Conservation (phyloP, 1,140 invertebrate species). For the Bombus breviceps region DNA sequence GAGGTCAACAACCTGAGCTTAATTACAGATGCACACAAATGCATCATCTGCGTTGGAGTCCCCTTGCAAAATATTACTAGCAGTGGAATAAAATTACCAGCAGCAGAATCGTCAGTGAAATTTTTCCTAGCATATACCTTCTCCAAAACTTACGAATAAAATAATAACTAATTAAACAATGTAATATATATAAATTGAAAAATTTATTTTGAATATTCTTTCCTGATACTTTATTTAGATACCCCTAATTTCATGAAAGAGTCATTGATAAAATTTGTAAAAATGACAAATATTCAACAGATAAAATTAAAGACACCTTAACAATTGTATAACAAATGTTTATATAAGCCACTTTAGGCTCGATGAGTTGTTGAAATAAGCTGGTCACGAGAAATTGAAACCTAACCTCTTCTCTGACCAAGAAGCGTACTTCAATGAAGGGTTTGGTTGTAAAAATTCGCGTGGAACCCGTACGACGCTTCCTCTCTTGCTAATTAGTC, state of each 20-base stretch:
- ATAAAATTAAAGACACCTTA: background rate
- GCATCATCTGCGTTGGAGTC: background rate
- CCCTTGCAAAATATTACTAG: background rate
- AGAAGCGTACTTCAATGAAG: background rate
- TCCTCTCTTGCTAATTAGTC: conserved; percentile 56
- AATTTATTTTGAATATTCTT: background rate
- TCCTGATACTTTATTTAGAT: background rate
- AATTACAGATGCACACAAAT: background rate
- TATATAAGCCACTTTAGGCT: background rate
- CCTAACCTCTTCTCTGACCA: background rate
- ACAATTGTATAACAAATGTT: background rate
- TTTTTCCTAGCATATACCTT: too few relatives aligned
- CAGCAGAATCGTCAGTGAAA: background rate
- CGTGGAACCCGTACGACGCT: conserved; percentile 36
- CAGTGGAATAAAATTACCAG: background rate
- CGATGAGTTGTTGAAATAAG: background rate
- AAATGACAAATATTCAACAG: background rate
- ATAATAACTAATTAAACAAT: background rate
- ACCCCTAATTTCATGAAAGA: background rate
- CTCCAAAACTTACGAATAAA: background rate
- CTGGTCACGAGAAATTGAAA: background rate
- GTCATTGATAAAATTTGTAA: background rate
- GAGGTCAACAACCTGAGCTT: background rate
- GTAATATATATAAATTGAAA: background rate
- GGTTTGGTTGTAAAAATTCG: background rate